phyloP scores from a whole-genome alignment of 2,113 vertebrate species.

The Takifugu bimaculatus region DNA sequence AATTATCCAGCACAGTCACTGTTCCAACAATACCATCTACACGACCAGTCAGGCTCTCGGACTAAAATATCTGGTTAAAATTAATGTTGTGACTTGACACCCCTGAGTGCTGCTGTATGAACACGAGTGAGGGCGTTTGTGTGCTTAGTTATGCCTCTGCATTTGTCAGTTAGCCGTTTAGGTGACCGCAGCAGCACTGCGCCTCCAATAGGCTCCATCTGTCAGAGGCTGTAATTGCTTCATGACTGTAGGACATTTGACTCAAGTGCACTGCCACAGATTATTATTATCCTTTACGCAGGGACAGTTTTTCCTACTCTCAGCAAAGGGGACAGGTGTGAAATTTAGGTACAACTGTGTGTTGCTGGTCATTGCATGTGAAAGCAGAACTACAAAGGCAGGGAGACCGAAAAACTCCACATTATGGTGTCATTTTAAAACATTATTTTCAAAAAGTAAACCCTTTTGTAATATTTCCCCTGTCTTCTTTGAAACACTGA shows the following conservation, averaged over 20 bases:
- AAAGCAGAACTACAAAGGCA: slow-evolving; percentile 4
- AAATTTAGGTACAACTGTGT: slow-evolving; percentile 44
- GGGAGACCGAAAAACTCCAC: background rate
- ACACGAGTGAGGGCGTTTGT: slow-evolving; percentile 44
- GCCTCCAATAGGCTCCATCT: slow-evolving; percentile 69
- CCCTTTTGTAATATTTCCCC: slow-evolving; percentile 1
- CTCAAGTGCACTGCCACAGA: slow-evolving; percentile 72
- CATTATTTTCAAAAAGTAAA: slow-evolving; percentile 3
- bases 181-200: slow-evolving; percentile 57
- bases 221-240: slow-evolving; percentile 76
- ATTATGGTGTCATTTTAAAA: slow-evolving; percentile 11
- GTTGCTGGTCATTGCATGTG: slow-evolving; percentile 34
- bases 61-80: slow-evolving; percentile 62
- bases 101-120: slow-evolving; percentile 53
- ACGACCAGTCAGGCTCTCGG: slow-evolving; percentile 50
- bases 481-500: slow-evolving; percentile 30
- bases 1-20: slow-evolving; percentile 13
- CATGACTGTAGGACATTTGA: slow-evolving; percentile 74
- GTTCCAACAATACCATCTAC: slow-evolving; percentile 33
- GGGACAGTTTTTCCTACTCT: slow-evolving; percentile 60
- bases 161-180: slow-evolving; percentile 64
- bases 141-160: slow-evolving; percentile 47
- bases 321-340: slow-evolving; percentile 38
- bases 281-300: slow-evolving; percentile 75
- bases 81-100: slow-evolving; percentile 61